Evolutionary conservation across 2,888 invertebrate genomes (phyloP).

Genomic region (Ophioninae sp.): DNA sequence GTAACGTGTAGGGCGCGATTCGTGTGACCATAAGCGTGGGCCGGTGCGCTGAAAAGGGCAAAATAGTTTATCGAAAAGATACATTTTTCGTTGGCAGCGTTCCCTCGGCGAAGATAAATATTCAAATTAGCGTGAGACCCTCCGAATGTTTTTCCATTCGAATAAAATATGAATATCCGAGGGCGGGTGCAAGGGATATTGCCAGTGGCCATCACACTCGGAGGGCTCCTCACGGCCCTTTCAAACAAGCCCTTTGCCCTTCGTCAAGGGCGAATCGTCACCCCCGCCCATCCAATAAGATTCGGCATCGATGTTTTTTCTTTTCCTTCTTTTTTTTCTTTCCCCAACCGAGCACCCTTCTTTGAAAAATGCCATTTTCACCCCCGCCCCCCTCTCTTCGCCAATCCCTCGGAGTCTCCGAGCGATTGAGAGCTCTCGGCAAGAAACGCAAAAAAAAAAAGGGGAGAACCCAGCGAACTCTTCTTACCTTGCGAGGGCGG

Average conservation of each 20-base stretch:
- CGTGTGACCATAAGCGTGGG: not conserved
- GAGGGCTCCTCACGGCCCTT: not conserved
- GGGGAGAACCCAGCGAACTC: conserved; percentile 6
- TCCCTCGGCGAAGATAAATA: conserved; percentile 47
- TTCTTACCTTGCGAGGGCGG: not conserved
- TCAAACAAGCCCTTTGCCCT: not conserved
- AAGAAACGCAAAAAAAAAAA: not conserved
- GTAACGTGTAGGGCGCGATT: not conserved
- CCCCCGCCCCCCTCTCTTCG: too few relatives aligned
- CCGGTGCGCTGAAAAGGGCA: not conserved
- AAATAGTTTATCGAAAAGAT: not conserved
- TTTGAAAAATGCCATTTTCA: not conserved
- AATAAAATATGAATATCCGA: conserved; percentile 18
- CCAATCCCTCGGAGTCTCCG: not conserved
- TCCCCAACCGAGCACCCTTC: not conserved
- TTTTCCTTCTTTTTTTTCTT: too few relatives aligned
- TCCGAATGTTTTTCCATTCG: conserved; percentile 42
- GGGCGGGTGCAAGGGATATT: not conserved
- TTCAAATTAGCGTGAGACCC: conserved; percentile 38
- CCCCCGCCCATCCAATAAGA: too few relatives aligned
- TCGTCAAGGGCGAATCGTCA: not conserved
- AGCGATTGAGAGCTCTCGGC: not conserved
- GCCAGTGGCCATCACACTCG: not conserved
- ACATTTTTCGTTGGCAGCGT: not conserved
- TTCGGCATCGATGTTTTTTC: too few relatives aligned